Conservation (phyloP, 1,140 invertebrate species). For the Platorchestia sp. region DNA sequence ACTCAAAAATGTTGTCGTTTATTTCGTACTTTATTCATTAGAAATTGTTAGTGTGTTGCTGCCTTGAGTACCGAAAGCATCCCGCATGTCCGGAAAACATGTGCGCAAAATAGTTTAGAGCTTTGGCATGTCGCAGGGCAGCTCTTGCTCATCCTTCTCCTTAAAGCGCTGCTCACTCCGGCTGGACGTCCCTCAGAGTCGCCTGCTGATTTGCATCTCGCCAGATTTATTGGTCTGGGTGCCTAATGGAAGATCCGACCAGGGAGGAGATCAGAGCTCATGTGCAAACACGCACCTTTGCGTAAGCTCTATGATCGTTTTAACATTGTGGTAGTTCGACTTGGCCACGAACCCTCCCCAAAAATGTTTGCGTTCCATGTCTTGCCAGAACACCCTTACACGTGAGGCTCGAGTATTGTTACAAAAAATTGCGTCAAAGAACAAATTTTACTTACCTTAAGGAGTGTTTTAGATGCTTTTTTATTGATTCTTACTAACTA, state of each 20-base stretch:
- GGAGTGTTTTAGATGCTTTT: not conserved
- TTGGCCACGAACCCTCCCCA: not conserved
- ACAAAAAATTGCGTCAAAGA: too few relatives aligned
- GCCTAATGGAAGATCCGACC: conserved; percentile 16
- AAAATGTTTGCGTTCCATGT: not conserved
- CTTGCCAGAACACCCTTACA: too few relatives aligned
- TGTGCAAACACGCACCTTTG: conserved; percentile 1
- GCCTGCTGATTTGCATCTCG: conserved; percentile 32
- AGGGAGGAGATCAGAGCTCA: not conserved
- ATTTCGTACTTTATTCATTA: not conserved
- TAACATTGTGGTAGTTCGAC: not conserved
- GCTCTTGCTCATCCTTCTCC: conserved; percentile 13
- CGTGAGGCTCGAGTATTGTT: too few relatives aligned
- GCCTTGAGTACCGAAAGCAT: not conserved
- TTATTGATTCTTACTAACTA: not conserved
- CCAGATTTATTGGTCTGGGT: conserved; percentile 42
- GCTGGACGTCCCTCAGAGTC: conserved; percentile 26
- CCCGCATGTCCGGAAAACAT: not conserved
- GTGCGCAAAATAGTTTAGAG: not conserved
- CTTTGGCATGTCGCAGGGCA: not conserved
- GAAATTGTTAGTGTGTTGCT: not conserved
- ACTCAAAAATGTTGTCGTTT: not conserved
- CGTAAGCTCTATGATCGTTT: not conserved
- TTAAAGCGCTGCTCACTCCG: not conserved
- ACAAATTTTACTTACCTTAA: not conserved